phyloP scores from a whole-genome alignment of 2,113 vertebrate genomes.

The Albula goreensis region DNA sequence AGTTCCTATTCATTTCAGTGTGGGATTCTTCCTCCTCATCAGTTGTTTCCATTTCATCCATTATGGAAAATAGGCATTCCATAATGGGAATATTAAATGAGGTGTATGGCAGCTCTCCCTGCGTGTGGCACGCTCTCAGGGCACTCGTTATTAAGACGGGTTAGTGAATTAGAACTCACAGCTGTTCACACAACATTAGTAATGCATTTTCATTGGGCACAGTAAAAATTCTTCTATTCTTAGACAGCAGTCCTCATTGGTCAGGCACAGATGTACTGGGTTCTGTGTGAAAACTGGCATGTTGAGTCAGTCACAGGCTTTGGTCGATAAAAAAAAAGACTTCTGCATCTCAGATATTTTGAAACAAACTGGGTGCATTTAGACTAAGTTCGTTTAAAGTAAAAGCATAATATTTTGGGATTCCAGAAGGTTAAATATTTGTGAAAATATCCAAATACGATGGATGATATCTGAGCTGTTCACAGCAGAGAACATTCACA shows the following conservation, averaged over 20 bases:
- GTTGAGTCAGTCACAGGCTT: not conserved
- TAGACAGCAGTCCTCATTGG: not conserved
- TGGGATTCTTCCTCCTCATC: not conserved
- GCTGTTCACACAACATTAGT: conserved; percentile 1
- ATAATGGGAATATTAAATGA: not conserved
- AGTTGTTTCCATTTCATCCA: not conserved
- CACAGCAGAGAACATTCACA: not conserved
- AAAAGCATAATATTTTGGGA: not conserved
- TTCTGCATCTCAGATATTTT: not conserved
- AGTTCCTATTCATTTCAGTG: not conserved
- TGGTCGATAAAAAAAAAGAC: not conserved
- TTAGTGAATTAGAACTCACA: not conserved
- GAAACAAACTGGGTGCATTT: not conserved
- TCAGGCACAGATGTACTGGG: not conserved
- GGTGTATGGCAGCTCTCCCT: not conserved
- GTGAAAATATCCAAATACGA: not conserved
- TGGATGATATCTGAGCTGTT: not conserved
- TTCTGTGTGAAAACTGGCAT: not conserved
- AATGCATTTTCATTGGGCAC: not conserved
- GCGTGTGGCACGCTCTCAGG: not conserved
- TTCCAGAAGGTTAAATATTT: not conserved
- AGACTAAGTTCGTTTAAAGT: not conserved
- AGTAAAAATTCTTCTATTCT: not conserved
- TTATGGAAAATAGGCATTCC: not conserved
- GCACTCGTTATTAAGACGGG: not conserved